Percentiles rank a stretch among this genome's conserved stretches.
Conservation (phyloP, 2,888 invertebrate genomes). For the Yponomeuta cagnagella region DNA sequence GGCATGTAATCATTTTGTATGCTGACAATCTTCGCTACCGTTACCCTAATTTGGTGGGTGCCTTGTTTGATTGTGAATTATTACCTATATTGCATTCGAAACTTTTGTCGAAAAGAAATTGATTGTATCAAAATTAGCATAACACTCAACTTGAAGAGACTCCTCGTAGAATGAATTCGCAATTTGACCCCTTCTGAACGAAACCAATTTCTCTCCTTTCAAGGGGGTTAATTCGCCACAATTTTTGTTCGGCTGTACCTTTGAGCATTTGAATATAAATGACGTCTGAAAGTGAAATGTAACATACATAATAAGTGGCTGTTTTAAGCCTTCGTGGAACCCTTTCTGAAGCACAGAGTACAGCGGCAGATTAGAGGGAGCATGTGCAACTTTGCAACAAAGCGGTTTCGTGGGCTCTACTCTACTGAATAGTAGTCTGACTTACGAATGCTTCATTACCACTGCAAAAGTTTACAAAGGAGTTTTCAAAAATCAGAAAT, state of each 20-base stretch:
- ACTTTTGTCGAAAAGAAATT: constrained; percentile 9
- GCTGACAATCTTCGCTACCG: constrained; percentile 54
- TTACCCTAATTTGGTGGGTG: constrained; percentile 67
- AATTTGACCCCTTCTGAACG: constrained; percentile 27
- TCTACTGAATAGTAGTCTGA: too few species aligned
- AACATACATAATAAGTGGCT: constrained; percentile 77
- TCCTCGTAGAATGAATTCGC: constrained; percentile 9
- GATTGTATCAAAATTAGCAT: constrained; percentile 3
- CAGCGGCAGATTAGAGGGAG: constrained; percentile 24
- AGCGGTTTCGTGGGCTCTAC: too few species aligned
- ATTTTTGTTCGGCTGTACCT: constrained; percentile 74
- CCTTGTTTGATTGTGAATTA: constrained; percentile 70
- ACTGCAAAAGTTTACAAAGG: not conserved
- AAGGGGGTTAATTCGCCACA: constrained; percentile 65
- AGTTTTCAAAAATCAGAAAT: too few species aligned
- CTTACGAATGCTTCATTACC: not conserved
- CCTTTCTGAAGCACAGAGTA: constrained; percentile 68
- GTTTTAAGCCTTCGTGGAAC: constrained; percentile 73
- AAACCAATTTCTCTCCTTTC: constrained; percentile 64
- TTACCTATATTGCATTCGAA: constrained; percentile 35
- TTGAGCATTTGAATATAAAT: constrained; percentile 76
- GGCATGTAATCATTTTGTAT: constrained; percentile 71
- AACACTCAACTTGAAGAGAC: constrained; percentile 8
- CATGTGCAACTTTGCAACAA: constrained; percentile 24
- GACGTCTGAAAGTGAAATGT: constrained; percentile 76